Base-by-base conservation (phyloP, 2,113 vertebrate genomes). In the Ramphastos sulfuratus region DNA sequence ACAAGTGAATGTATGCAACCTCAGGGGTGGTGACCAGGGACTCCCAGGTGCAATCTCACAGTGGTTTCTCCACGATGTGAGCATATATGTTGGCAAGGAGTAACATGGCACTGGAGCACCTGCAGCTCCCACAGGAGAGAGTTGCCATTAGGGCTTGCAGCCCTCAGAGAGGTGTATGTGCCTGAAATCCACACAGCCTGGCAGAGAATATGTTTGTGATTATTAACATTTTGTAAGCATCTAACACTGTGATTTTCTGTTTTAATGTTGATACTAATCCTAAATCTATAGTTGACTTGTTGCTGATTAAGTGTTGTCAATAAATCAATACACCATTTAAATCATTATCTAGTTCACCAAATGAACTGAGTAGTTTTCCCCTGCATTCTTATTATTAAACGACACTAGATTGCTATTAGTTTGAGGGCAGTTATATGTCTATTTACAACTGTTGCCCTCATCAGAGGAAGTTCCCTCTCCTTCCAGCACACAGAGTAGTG, bases 51-150 rank as follows among this genome's bases (percentile, higher is more conserved):
- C 18, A 27, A 16, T 24, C 35, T 46, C 52, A 33, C 23, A 28
- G 31, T 35, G 9, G 4, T 16, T 69, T 64, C 21, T 86, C 5
- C 21, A 27, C 10, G 3, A 2, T 10, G 17, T 21, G 58, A 46
- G 6, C 58, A 21, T 10, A 27, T 12, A 27, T 2, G 6, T 15
- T 42, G 48, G 8, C n/a, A 50, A 28, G 17, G 39, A 74, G 28
- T 23, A 37, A 35, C 46, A 13, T 0, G 0, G 23, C 5, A 3
- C 58, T 12, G 9, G 15, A n/a, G 15, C 7, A 66, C n/a, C 27
- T 60, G 8, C 11, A 14, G 9, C 44, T 73, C 18, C 35, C 8
- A 20, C 4, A 15, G 54, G 8, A 77, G 24, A 4, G 2, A 12
- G 7, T 1, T 54, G 4, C 9, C 24, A 15, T 15, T 18, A 58